A percentile compares a stretch with the other conserved stretches of the same genome.
Conservation (phyloP, 2,113 vertebrate genomes). For the Rynchops niger region DNA sequence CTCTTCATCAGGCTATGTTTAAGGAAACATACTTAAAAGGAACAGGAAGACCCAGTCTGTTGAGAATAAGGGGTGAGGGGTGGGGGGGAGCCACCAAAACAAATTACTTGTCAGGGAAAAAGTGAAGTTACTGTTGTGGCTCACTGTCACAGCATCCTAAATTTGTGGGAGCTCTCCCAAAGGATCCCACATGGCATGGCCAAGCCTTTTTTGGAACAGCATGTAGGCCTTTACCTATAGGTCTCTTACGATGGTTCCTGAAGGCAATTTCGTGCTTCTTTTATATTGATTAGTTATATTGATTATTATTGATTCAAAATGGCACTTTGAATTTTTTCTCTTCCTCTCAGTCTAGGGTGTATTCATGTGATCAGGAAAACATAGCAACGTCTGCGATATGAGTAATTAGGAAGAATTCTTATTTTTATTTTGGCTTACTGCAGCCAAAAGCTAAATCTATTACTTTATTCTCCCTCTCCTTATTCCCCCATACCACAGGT, state of each 20-base stretch:
- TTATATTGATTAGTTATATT: not conserved
- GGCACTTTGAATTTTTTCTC: not conserved
- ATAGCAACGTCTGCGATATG: not conserved
- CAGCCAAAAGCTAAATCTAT: not conserved
- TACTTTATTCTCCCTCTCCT: not conserved
- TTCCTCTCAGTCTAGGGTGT: not conserved
- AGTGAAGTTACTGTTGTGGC: not conserved
- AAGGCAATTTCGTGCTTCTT: not conserved
- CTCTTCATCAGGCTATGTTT: not conserved
- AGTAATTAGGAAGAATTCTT: not conserved
- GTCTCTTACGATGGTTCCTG: not conserved
- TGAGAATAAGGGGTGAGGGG: not conserved
- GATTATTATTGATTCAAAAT: not conserved
- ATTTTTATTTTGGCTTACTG: not conserved
- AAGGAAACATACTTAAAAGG: not conserved
- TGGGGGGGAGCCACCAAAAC: not conserved
- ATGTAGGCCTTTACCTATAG: not conserved
- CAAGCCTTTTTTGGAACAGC: not conserved
- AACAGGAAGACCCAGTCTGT: not conserved
- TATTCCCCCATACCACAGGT: not conserved
- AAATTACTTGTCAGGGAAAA: not conserved
- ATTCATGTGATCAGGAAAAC: not conserved
- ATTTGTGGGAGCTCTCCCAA: not conserved
- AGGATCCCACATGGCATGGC: rapidly evolving
- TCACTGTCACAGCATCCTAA: not conserved